Base-by-base conservation (phyloP, 2,113 vertebrate species). In the Cyanocitta stelleri region DNA sequence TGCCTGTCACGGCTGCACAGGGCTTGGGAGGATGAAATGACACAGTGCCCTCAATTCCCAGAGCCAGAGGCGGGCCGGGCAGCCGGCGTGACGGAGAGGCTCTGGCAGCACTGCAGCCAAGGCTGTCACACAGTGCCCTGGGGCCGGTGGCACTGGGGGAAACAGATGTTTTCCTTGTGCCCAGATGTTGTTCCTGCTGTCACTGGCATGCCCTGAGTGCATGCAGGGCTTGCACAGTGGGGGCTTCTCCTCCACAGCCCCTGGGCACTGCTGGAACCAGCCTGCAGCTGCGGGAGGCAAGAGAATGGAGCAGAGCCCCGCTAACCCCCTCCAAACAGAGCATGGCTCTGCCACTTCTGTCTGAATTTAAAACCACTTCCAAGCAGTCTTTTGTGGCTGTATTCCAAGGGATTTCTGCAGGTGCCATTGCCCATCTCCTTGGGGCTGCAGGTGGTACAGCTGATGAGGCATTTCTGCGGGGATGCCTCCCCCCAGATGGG, bases 81-180 rank as follows among this genome's bases (percentile, higher is more conserved):
- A 51, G 54, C 21, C 3, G 1, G 37, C 2, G 1, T 7, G 61
- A 13, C 37, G 7, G 67, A 66, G 29, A 64, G 16, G 61, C 76
- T 66, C 6, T 1, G 5, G 61, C 49, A 55, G 61, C 0, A 5
- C 63, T 1, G 23, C 59, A 5, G 85, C 5, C 1, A 1, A 5
- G 39, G 69, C 30, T 30, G 39, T 12, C 78, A 29, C 2, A 3
- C 4, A 1, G 10, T 9, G 78, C 39, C 48, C 59, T 4, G 87
- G 23, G 29, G 54, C 43, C 8, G 18, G 54, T 26, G 85, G 33
- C 52, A 55, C 35, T 5, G 49, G 3, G 2, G 4, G 59, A 16
- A 3, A 68, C 24, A 26, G 44, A 59, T 6, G 15, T 14, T 39
- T n/a, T 35, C 44, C 37, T 43, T 2, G 24, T 10, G 44, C 27